Base-by-base conservation (phyloP, 2,797 vertebrate genomes). In the Microctenopoma steveboyesi region DNA sequence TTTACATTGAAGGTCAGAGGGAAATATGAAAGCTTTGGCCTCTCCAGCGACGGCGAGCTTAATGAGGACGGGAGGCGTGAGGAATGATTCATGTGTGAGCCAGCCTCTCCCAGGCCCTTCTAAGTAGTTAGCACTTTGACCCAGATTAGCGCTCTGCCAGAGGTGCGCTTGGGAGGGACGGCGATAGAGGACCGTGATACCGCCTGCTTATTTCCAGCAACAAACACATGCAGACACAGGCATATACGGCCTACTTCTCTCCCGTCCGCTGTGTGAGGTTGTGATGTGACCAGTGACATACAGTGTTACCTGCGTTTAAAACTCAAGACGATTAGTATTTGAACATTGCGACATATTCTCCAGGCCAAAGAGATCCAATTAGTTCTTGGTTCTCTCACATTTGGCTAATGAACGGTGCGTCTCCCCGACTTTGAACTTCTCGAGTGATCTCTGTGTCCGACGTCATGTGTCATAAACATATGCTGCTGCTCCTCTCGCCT, bases 41-140 rank as follows among this genome's bases (percentile, higher is more conserved):
- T 55, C 66, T 84, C 64, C 70, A 64, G 77, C 82, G 72, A 74
- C 22, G 39, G 64, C 12, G 62, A 74, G 75, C 52, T 11, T 88
- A 89, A 91, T 84, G 82, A 92, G 82, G 68, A 87, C 25, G 45
- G 58, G 69, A 78, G 74, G 79, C 59, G 52, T 76, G 74, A 89
- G 89, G 78, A 89, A 86, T 82, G 82, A 88, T 86, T 84, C 86
- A 78, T 82, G 74, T 56, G 81, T 62, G 74, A 82, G 78, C 55
- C 59, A 85, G 75, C 66, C 73, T 89, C 89, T 92, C 80, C 66
- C 59, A 80, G 85, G 88, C 82, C 76, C 81, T 76, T 84, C 86
- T 72, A 51, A 88, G 87, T 86, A 79, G 85, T 93, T 93, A 90
- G 81, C 85, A 86, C 91, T 92, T 79, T 93, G 93, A 92, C 92